Evolutionary conservation across 2,888 invertebrate species (phyloP), one percentile per base, ranked within the genome.

Genomic region (Meghimatium bilineatum): DNA sequence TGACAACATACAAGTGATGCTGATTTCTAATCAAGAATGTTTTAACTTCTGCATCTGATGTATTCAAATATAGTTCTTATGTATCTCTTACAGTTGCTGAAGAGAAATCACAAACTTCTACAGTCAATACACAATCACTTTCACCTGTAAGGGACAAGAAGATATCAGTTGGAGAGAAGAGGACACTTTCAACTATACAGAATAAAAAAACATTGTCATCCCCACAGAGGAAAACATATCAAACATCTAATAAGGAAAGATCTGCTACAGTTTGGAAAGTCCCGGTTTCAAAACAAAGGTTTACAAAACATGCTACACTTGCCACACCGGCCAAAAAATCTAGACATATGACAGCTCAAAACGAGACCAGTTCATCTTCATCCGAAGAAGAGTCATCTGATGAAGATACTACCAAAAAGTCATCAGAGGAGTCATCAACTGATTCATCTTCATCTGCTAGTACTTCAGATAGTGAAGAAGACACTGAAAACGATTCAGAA

Each of bases 321-420:
- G 5, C 36, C 20, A n/a, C 38, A 14, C n/a, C 71, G 26, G 72
- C 36, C 26, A 80, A 72, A 29, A 66, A 63, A 17, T 52, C 32
- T 1, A 56, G 38, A 67, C 66, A n/a, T 60, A 49, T 74, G 3
- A 23, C n/a, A n/a, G 77, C 52, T 29, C n/a, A 56, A 56, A 77
- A 34, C 26, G 26, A 82, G 34, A 82, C 69, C 12, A 52, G 67
- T 14, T 80, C 81, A 20, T 74, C 81, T 5, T 44, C 74, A 32
- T 36, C 56, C 1, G 79, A 79, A 14, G 36, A 56, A 36, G 77
- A 69, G 44, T 76, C 56, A 52, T 52, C 71, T 72, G 76, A 80
- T 75, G 76, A 76, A 23, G 67, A 80, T 14, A 38, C 56, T 44
- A 34, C 1, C 34, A n/a, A 10, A 1, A 80, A 36, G 34, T 44